phyloP scores from a whole-genome alignment of 2,113 vertebrate genomes.

The Gymnobelideus leadbeateri region DNA sequence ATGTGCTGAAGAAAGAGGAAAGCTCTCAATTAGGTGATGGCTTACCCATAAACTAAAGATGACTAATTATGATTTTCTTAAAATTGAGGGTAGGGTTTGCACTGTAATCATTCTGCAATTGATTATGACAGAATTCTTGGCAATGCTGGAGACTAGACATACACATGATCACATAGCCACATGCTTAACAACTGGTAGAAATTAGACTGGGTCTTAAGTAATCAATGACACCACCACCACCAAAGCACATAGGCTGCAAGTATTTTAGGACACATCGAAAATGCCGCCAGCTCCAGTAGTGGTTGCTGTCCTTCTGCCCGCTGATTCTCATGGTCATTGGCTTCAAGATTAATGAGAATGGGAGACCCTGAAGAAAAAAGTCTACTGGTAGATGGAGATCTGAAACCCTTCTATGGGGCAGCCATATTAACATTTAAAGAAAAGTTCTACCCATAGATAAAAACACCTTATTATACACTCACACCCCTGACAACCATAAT shows the following conservation, averaged over 20 bases:
- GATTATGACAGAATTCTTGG: not conserved
- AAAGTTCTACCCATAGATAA: not conserved
- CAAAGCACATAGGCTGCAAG: not conserved
- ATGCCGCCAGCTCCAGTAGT: not conserved
- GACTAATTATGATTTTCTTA: not conserved
- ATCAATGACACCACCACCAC: not conserved
- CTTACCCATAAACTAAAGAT: not conserved
- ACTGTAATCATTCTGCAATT: not conserved
- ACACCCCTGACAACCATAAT: not conserved
- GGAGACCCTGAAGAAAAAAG: not conserved
- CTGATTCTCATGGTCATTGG: not conserved
- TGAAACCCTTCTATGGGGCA: not conserved
- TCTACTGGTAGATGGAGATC: not conserved
- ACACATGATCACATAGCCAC: not conserved
- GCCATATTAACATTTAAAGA: not conserved
- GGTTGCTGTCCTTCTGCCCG: not conserved
- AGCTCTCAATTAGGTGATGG: no score
- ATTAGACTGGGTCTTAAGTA: not conserved
- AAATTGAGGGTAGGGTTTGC: not conserved
- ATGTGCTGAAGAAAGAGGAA: no score
- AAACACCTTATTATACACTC: not conserved
- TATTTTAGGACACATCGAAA: not conserved
- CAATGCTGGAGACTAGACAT: not conserved
- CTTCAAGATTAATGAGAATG: not conserved
- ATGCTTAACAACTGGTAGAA: not conserved